phyloP scores from a whole-genome alignment of 2,888 invertebrate genomes.

The Sphecodes monilicornis region DNA sequence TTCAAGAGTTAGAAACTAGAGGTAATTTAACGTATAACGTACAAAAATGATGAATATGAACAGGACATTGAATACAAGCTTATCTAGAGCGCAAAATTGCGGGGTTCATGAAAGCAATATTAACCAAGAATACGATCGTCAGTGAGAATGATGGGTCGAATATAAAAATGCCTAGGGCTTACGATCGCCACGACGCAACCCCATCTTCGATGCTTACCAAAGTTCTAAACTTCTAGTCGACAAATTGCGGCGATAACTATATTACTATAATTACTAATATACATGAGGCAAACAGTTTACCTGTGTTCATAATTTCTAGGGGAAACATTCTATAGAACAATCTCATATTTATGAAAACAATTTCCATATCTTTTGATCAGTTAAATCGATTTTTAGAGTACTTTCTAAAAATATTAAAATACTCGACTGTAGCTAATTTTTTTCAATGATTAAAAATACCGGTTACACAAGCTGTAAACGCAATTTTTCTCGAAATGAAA shows the following conservation, averaged over 20 bases:
- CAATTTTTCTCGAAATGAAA: too few species aligned
- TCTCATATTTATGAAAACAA: too few species aligned
- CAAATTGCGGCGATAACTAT: not conserved
- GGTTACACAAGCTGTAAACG: too few species aligned
- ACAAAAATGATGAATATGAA: too few species aligned
- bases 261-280: not conserved
- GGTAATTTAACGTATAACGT: too few species aligned
- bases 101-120: not conserved
- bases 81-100: not conserved
- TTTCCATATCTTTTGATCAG: too few species aligned
- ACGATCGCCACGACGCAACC: not conserved
- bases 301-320: not conserved
- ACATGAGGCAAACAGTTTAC: not conserved
- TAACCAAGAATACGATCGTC: not conserved
- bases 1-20: too few species aligned
- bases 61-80: too few species aligned
- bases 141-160: not conserved
- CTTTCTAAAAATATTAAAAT: too few species aligned
- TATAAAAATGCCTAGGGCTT: not conserved
- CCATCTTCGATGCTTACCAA: not conserved
- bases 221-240: not conserved
- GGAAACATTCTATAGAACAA: not conserved
- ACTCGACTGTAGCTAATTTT: too few species aligned
- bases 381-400: too few species aligned
- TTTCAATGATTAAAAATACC: too few species aligned